phyloP scores from a whole-genome alignment of 2,888 invertebrate species.

The Agrilus cyanescens region DNA sequence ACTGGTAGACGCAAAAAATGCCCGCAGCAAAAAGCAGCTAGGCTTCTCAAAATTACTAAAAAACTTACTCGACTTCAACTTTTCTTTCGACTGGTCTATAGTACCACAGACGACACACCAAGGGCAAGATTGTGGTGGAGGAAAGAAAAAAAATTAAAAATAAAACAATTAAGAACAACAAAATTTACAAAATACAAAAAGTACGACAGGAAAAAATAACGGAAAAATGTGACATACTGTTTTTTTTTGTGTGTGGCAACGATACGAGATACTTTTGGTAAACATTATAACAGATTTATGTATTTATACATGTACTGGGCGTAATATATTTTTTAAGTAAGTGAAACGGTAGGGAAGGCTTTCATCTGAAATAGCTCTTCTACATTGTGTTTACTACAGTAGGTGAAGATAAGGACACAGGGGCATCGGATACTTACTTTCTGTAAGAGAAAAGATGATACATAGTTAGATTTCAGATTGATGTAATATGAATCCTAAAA shows the following conservation, averaged over 20 bases:
- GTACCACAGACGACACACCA: conserved; percentile 9
- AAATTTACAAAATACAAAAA: conserved; percentile 23
- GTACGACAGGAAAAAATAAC: conserved; percentile 16
- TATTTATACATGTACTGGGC: too few relatives aligned
- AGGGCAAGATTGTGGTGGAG: conserved; percentile 20
- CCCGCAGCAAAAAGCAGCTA: too few relatives aligned
- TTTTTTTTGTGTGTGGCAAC: not conserved
- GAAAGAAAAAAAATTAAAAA: conserved; percentile 22
- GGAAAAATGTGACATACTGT: conserved; percentile 5
- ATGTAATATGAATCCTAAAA: not conserved
- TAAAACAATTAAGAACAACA: conserved; percentile 22
- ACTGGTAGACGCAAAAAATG: too few relatives aligned
- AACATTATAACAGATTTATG: too few relatives aligned
- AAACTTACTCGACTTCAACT: conserved; percentile 29
- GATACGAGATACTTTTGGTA: too few relatives aligned
- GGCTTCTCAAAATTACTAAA: too few relatives aligned
- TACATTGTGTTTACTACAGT: too few relatives aligned
- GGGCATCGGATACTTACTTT: conserved; percentile 36
- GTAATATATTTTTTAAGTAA: too few relatives aligned
- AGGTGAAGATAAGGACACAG: too few relatives aligned
- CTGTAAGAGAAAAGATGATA: conserved; percentile 34
- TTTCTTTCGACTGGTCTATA: conserved; percentile 20
- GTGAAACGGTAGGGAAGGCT: too few relatives aligned
- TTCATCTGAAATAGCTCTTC: too few relatives aligned
- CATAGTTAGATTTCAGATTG: conserved; percentile 55